These are phyloP conservation scores for Sparidentex hasta DNA, from an alignment of 2,797 vertebrate species.

Conservation along the genomic window DNA sequence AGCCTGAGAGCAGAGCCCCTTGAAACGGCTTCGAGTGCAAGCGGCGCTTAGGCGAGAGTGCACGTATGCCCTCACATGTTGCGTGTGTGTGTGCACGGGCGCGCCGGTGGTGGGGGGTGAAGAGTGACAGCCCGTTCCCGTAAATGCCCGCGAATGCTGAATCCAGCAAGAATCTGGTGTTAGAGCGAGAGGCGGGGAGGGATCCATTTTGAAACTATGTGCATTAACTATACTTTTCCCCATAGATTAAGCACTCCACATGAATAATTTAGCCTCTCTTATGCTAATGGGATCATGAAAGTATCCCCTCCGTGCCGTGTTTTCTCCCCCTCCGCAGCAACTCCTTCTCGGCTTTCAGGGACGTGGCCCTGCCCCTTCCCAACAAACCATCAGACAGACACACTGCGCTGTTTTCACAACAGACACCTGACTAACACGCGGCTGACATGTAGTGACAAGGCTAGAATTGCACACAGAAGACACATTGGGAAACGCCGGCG, in stretches of 20 bases:
- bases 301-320: constrained; percentile 93
- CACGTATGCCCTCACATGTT: constrained; percentile 55
- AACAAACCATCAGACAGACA: constrained; percentile 80
- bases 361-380: constrained; percentile 91
- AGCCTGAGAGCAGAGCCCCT: constrained; percentile 80
- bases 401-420: constrained; percentile 64
- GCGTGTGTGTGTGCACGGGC: constrained; percentile 34
- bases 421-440: constrained; percentile 68
- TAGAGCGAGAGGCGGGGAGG: constrained; percentile 88
- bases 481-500: constrained; percentile 35
- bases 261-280: constrained; percentile 99
- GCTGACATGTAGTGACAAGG: constrained; percentile 63
- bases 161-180: constrained; percentile 98
- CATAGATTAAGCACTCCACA: constrained; percentile 98
- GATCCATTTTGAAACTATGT: constrained; percentile 99
- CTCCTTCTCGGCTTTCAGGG: constrained; percentile 97
- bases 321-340: constrained; percentile 86
- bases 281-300: constrained; percentile 99
- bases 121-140: constrained; percentile 88
- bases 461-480: constrained; percentile 41
- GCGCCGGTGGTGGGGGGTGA: constrained; percentile 5
- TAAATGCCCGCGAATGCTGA: constrained; percentile 97
- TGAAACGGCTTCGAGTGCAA: constrained; percentile 90
- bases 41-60: constrained; percentile 84
- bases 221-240: constrained; percentile 99